Base-by-base conservation (phyloP, 2,113 vertebrate species). In the Chaenocephalus aceratus region DNA sequence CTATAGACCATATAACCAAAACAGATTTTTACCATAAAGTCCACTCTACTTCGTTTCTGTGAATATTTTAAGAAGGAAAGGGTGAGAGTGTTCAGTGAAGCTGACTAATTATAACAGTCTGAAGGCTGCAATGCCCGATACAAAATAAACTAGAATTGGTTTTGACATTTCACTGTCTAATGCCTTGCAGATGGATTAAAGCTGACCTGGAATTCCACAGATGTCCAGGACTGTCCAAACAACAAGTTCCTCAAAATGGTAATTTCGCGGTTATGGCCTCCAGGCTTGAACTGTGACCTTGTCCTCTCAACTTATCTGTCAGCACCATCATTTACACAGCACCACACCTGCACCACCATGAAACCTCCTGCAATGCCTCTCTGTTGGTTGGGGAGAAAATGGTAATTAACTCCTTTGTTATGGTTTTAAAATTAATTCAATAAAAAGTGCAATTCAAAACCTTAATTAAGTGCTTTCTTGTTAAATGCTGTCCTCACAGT, bases 281-380 rank as follows among this genome's bases (percentile, higher is more conserved):
- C 44, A 57, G 84, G 84, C 73, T 62, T 86, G 85, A 90, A 60
- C 86, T 84, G 1, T 79, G 86, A 87, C 86, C 90, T 83, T 21
- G 44, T 65, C 84, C 62, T 81, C 41, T 73, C 41, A 71, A 63
- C 65, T 79, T 75, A 82, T 88, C 88, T 66, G 26, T 90, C 88
- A 81, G 65, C 79, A 76, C 72, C 62, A 15, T 62, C 67, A 76
- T 70, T 77, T 61, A 64, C 62, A 65, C 51, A 52, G 23, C 62
- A 21, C 46, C 44, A 46, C 62, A 80, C 65, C 18, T 75, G 61
- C 66, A 23, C 46, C 16, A 10, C 59, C 16, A 14, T 13, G 66
- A 30, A 14, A 60, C 34, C 44, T 72, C 48, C 53, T 53, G n/a
- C 2, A 63, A 21, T 34, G 26, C 30, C 48, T 56, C n/a, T 65